A percentile compares a stretch with the other conserved stretches of the same genome.
Conservation (phyloP, 2,888 invertebrate species). For the Scaptomyza parva region DNA sequence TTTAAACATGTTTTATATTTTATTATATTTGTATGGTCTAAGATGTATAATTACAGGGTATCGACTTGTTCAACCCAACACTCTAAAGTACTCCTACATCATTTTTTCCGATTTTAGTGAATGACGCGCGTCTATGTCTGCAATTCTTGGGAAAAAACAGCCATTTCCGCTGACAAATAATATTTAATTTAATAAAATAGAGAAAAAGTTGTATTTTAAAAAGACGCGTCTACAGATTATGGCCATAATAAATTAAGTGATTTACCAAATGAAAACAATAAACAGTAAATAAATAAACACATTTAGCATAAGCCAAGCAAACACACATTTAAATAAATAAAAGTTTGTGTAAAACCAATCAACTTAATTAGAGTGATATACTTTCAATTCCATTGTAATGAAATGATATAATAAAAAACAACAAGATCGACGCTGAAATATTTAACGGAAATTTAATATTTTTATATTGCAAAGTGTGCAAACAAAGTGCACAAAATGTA, state of each 20-base stretch:
- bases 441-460: slow-evolving; percentile 47
- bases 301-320: background rate
- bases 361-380: slow-evolving; percentile 52
- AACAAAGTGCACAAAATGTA: slow-evolving; percentile 10
- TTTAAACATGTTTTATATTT: background rate
- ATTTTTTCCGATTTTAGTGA: slow-evolving; percentile 19
- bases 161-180: slow-evolving; percentile 60
- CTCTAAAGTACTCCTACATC: background rate
- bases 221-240: slow-evolving; percentile 17
- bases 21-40: background rate
- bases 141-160: slow-evolving; percentile 55
- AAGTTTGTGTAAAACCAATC: slow-evolving; percentile 11
- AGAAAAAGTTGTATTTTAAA: background rate
- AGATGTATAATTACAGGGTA: background rate
- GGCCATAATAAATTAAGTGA: slow-evolving; percentile 4
- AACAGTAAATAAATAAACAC: background rate
- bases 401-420: slow-evolving; percentile 18
- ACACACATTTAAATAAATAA: background rate
- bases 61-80: background rate
- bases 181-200: background rate
- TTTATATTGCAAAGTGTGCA: slow-evolving; percentile 31
- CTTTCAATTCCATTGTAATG: slow-evolving; percentile 32
- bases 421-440: slow-evolving; percentile 8
- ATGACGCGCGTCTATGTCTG: slow-evolving; percentile 57
- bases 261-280: background rate